Evolutionary conservation across 2,888 invertebrate genomes (phyloP).

Genomic region (Heliconius cydno): DNA sequence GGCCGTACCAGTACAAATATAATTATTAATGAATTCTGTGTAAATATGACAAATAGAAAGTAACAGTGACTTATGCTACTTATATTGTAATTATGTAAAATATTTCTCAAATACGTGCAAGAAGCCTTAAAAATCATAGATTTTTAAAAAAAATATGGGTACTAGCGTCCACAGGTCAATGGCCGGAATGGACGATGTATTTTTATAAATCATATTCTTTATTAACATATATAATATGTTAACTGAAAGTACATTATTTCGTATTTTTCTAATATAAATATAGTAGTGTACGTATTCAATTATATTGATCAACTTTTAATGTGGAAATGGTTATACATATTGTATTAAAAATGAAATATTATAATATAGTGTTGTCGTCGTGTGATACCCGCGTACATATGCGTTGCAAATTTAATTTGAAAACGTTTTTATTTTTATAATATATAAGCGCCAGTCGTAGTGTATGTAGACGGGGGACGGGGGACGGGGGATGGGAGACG

Average conservation of each 20-base stretch:
- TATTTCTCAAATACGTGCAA: conserved; percentile 78
- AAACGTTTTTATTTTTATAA: conserved; percentile 65
- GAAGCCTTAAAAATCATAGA: conserved; percentile 82
- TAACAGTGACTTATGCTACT: conserved; percentile 77
- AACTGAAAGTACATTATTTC: conserved; percentile 82
- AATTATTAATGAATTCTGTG: conserved; percentile 63
- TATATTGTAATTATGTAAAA: conserved; percentile 78
- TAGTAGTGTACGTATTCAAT: conserved; percentile 73
- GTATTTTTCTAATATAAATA: conserved; percentile 81
- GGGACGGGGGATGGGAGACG: conserved; percentile 25
- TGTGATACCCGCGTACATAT: conserved; percentile 60
- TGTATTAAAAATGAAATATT: conserved; percentile 49
- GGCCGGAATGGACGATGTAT: conserved; percentile 77
- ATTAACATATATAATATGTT: conserved; percentile 83
- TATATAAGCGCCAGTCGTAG: conserved; percentile 50
- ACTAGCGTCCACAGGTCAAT: conserved; percentile 76
- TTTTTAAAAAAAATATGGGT: conserved; percentile 76
- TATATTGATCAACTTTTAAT: conserved; percentile 73
- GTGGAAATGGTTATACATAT: conserved; percentile 69
- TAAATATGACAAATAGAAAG: conserved; percentile 70
- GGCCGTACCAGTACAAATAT: conserved; percentile 80
- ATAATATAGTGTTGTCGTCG: conserved; percentile 59
- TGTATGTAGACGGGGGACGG: conserved; percentile 1
- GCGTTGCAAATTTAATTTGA: conserved; percentile 75
- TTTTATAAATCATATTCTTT: conserved; percentile 83